Evolutionary conservation across 2,113 vertebrate genomes (phyloP).

Genomic region (Falco punctatus): DNA sequence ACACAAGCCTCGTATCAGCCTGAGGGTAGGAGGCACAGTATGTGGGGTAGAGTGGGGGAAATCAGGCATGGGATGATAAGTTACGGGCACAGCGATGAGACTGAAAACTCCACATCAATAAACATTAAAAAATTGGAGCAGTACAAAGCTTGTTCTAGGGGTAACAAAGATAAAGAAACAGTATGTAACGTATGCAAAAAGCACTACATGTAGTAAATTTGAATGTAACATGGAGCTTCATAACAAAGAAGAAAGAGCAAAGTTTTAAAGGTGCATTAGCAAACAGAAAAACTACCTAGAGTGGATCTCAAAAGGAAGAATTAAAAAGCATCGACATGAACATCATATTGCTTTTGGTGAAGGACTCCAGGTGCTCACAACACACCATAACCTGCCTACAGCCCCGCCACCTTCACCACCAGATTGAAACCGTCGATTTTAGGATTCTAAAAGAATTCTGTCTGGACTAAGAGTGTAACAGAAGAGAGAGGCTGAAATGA

Average conservation of each 20-base stretch:
- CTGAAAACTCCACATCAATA: not conserved
- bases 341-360: not conserved
- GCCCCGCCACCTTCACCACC: not conserved
- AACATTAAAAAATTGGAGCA: not conserved
- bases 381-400: rapidly evolving
- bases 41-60: no score
- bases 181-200: not conserved
- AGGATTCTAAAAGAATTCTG: not conserved
- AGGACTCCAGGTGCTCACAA: not conserved
- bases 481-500: not conserved
- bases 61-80: not conserved
- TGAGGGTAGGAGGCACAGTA: not conserved
- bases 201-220: not conserved
- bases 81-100: not conserved
- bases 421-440: not conserved
- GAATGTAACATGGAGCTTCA: not conserved
- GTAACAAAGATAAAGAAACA: not conserved
- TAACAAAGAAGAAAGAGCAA: not conserved
- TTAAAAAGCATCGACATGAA: not conserved
- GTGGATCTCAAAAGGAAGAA: not conserved
- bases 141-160: not conserved
- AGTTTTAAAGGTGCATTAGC: not conserved
- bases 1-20: not conserved
- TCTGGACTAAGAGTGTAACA: not conserved
- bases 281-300: not conserved